A percentile compares a stretch with the other conserved stretches of the same genome.
Conservation (phyloP, 1,140 invertebrate genomes). For the Anastrepha obliqua region DNA sequence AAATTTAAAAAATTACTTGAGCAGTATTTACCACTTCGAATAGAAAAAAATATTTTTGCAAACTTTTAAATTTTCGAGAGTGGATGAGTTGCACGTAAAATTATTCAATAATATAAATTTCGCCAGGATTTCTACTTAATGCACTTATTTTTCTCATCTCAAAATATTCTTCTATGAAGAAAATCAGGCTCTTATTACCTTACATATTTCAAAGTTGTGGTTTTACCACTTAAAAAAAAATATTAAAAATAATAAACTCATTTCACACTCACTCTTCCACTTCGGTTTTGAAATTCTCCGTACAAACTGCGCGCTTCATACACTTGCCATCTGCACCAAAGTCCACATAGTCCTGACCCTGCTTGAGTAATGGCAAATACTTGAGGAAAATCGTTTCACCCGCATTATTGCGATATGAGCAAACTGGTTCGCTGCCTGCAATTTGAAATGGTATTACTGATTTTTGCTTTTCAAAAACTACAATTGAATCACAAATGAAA, state of each 20-base stretch:
- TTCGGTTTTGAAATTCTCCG: conserved; percentile 66
- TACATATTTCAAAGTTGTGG: too few relatives aligned
- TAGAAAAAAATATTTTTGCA: too few relatives aligned
- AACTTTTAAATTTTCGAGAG: too few relatives aligned
- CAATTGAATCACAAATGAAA: neutral
- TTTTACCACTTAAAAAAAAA: neutral
- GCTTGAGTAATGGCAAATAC: conserved; percentile 65
- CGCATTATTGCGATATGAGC: conserved; percentile 66
- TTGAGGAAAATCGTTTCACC: conserved; percentile 69
- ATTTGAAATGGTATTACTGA: conserved; percentile 39
- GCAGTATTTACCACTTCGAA: too few relatives aligned
- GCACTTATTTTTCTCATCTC: too few relatives aligned
- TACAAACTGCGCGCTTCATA: conserved; percentile 66
- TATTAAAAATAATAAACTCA: neutral
- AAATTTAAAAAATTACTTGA: too few relatives aligned
- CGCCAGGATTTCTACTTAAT: too few relatives aligned
- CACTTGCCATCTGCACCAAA: conserved; percentile 69
- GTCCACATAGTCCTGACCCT: conserved; percentile 70
- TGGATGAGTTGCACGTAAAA: too few relatives aligned
- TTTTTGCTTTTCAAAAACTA: conserved; percentile 5
- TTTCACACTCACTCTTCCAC: conserved; percentile 67
- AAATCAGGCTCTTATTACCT: too few relatives aligned
- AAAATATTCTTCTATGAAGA: too few relatives aligned
- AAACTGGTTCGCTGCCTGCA: conserved; percentile 65
- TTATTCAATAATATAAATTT: too few relatives aligned